Evolutionary conservation across 2,113 vertebrate genomes (phyloP), one percentile per base, ranked within the genome.

Genomic region (Tetrao urogallus): DNA sequence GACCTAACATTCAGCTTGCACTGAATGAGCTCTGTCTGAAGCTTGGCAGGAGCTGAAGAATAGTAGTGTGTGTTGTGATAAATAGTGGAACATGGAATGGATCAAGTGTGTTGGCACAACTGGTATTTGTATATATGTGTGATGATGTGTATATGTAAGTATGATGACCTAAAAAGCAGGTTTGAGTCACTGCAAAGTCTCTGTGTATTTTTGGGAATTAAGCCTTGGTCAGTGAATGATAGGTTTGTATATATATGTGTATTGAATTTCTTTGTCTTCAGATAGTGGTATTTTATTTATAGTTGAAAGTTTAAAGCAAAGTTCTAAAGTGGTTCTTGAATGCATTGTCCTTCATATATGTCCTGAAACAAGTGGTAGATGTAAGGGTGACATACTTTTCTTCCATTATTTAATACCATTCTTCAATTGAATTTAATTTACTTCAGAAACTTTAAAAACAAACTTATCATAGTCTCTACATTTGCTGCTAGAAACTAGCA

Each of bases 281-380:
- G 76, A 70, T 86, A 94, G 45, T 80, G 78, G 88, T 74, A 70
- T 88, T 91, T 87, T 58, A 91, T 97, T 98, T 90, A 95, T 92
- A 96, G 93, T 92, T 86, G 75, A 97, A 87, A 90, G 89, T 94
- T 96, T 95, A 96, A 97, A 93, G 70, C 60, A 36, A 82, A 95
- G 65, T 95, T 97, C 94, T 96, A 66, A 97, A 96, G 94, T 96
- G 79, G 61, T 93, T 95, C 94, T 96, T 93, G 81, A 96, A 94
- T 91, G 81, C 27, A 13, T 88, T 16, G 13, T 86, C 54, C 60
- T 95, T 90, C 28, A 30, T 83, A 88, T 83, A 57, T 93, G 74
- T 74, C 74, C 80, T 93, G 94, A 96, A 97, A 97, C 66, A 95
- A 95, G 78, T 67, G 84, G 89, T 85, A 95, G 88, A 89, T 93